phyloP scores from a whole-genome alignment of 2,797 vertebrate species.

The Petrocephalus sullivani region DNA sequence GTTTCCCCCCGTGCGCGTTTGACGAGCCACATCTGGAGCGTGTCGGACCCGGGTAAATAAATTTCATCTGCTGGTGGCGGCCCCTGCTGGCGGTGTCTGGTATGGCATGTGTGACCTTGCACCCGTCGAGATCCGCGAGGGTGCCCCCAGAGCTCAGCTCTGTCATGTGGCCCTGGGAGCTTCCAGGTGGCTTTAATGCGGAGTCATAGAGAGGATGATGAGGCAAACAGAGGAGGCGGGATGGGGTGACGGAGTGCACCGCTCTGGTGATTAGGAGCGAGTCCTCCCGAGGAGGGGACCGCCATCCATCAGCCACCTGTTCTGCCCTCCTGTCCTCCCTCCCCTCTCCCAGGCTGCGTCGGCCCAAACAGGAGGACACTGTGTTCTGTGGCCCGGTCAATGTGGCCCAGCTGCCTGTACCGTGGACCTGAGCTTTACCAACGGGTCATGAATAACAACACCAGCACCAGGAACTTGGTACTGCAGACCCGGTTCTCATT shows the following conservation, averaged over 20 bases:
- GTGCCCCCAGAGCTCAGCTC: constrained; percentile 17
- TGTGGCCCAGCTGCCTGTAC: not conserved
- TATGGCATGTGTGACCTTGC: constrained; percentile 34
- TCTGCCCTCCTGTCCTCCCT: not conserved
- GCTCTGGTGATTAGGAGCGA: constrained; percentile 19
- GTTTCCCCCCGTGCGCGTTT: not conserved
- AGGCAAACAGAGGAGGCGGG: constrained; percentile 34
- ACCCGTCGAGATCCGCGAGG: constrained; percentile 5
- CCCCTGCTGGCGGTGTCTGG: not conserved
- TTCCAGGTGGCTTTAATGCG: constrained; percentile 30
- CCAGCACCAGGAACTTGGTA: not conserved
- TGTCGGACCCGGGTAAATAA: constrained; percentile 12
- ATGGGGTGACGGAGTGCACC: not conserved
- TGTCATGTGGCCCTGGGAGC: too few species aligned
- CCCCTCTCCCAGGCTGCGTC: not conserved
- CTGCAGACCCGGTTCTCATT: not conserved
- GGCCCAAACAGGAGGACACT: not conserved
- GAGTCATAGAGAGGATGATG: constrained; percentile 37
- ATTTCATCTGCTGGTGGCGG: constrained; percentile 25
- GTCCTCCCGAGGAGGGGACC: not conserved
- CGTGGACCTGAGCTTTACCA: not conserved
- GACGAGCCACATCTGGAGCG: not conserved
- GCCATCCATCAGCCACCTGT: constrained; percentile 13
- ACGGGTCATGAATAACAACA: not conserved
- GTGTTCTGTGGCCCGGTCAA: not conserved